Conservation (phyloP, 2,888 invertebrate species). For the Drosophila glabriapex region DNA sequence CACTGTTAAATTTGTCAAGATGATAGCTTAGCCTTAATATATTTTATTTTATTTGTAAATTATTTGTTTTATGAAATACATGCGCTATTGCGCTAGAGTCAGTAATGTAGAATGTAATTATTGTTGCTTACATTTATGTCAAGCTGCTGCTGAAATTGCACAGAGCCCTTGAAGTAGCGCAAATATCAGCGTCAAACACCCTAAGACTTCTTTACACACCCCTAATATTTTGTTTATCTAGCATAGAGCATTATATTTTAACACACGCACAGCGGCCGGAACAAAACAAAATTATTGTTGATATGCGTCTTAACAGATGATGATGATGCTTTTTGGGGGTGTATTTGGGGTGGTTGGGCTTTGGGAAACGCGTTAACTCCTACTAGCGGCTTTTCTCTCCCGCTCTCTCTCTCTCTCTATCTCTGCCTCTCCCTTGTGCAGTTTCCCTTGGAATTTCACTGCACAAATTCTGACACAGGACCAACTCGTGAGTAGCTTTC, state of each 20-base stretch:
- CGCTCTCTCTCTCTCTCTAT: conserved; percentile 16
- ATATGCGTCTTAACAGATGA: conserved; percentile 51
- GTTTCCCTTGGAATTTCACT: conserved; percentile 69
- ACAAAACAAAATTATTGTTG: conserved; percentile 74
- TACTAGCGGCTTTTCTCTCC: conserved; percentile 42
- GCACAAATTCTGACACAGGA: conserved; percentile 75
- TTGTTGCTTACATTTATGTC: conserved; percentile 31
- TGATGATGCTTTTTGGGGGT: conserved; percentile 51
- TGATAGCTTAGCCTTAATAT: not conserved
- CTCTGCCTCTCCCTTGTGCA: conserved; percentile 41
- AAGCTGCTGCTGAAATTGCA: conserved; percentile 27
- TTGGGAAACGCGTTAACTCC: conserved; percentile 32
- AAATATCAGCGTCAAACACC: conserved; percentile 44
- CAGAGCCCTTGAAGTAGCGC: conserved; percentile 39
- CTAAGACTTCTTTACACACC: conserved; percentile 59
- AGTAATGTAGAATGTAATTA: not conserved
- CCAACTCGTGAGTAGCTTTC: conserved; percentile 52
- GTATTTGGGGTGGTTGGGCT: conserved; percentile 40
- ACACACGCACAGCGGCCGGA: conserved; percentile 33
- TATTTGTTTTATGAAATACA: not conserved
- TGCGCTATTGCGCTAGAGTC: no score
- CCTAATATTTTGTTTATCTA: conserved; percentile 74
- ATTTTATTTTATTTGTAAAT: not conserved
- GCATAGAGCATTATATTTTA: conserved; percentile 52
- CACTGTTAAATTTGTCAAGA: not conserved